Evolutionary conservation across 2,113 vertebrate genomes (phyloP), one percentile per base, ranked within the genome.

Genomic region (Calyptomena viridis): DNA sequence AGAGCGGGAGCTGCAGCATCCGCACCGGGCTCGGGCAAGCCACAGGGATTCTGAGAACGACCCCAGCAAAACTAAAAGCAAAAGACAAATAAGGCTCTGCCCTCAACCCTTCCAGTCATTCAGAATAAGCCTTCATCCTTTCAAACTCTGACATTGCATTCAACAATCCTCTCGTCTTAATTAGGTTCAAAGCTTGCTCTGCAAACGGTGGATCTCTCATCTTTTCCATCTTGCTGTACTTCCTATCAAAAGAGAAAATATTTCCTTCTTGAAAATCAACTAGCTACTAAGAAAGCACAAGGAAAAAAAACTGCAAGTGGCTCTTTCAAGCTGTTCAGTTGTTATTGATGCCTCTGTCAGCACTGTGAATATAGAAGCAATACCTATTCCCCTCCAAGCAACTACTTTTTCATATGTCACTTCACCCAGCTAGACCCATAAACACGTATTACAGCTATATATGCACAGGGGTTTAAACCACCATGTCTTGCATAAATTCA

Each of bases 211-310:
- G 17, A 40, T 50, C 78, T 90, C 82, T 94, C 83, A 93, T 89
- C 93, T 96, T 95, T 96, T 96, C 96, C 95, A 95, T 90, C 94
- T 90, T 97, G 90, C 93, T 88, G 85, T 47, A 91, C 93, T 74
- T 93, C 93, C 93, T 93, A 96, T 88, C 94, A 93, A 93, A 83
- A 96, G 75, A 94, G 60, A 95, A 94, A 93, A 93, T 73, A 95
- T 90, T 91, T 94, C 81, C 92, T 89, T 89, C 90, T 95, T 95
- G 84, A 94, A 94, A 92, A 96, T 93, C 90, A 60, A 86, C 93
- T 93, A 84, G 56, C 87, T 93, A 37, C 44, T 77, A 46, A 86
- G 69, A 56, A 77, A 85, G 87, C 23, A 67, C 23, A 31, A 55
- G 28, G 3, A 11, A 58, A 88, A 80, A 44, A 27, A 27, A 16